Evolutionary conservation across 1,140 invertebrate species (phyloP), one percentile per base, ranked within the genome.

Genomic region (Trichogramma pretiosum): DNA sequence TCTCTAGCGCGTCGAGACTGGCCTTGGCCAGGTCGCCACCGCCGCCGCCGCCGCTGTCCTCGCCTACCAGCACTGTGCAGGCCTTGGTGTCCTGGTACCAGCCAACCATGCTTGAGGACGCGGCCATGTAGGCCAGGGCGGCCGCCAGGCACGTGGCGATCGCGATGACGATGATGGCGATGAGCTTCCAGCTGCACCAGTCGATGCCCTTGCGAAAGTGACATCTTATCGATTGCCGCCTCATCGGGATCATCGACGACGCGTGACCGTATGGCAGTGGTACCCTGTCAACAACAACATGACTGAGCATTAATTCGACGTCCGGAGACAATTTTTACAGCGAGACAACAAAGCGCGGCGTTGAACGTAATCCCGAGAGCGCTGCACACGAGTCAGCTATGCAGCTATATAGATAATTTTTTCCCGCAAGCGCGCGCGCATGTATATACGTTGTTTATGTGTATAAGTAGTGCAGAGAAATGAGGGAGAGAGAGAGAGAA

Each of bases 101-200:
- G 65, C 82, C 86, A 51, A 89, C 74, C 56, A 87, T 76, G 64
- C 85, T 87, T 50, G 84, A 86, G 40, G 82, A 85, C 86, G 72
- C 18, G 76, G 87, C 84, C 68, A 94, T 84, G 72, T 92, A 93
- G 44, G 84, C 83, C 41, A 92, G 76, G 44, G 87, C 83, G 43
- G 89, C 83, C 50, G 83, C 79, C 52, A 93, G 74, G 52, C 89
- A 77, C 51, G 89, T 77, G 51, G 85, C 83, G 49, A 90, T 75
- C 62, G 88, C 80, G 58, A 93, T 85, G 59, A 90, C 84, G 40
- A 85, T 78, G 58, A 94, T 84, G 18, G 89, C 87, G 39, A 89
- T 83, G 65, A 90, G 87, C 68, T 88, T 88, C 87, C 90, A 93
- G 40, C 85, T 87, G 70, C 90, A 94, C 66, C 85, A 88, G 19